These are phyloP conservation scores for Pantherophis alleghaniensis DNA, from an alignment of 2,797 vertebrate species.

Conservation along the genomic window DNA sequence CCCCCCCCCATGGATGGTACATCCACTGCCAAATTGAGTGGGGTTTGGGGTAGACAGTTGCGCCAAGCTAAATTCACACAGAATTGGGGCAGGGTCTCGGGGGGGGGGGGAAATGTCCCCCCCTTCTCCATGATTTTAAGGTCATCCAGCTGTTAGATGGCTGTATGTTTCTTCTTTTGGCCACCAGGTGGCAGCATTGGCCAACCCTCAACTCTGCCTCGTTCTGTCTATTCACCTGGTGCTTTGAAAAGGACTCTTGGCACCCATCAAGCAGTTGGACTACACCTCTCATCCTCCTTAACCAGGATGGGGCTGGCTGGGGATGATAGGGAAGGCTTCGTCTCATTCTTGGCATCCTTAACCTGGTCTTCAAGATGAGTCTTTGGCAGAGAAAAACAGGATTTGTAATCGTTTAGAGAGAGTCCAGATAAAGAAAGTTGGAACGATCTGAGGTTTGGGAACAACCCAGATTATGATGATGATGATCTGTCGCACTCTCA, in stretches of 20 bases:
- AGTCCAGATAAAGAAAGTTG: no score
- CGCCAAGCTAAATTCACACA: not conserved
- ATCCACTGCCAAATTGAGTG: not conserved
- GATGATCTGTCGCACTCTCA: no score
- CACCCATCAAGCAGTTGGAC: not conserved
- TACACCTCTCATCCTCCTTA: not conserved
- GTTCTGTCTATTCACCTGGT: not conserved
- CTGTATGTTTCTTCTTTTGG: not conserved
- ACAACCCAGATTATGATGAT: no score
- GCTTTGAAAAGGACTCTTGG: not conserved
- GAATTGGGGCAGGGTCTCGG: not conserved
- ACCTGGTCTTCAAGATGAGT: not conserved
- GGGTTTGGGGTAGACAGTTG: not conserved
- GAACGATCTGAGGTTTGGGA: no score
- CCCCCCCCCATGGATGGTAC: not conserved
- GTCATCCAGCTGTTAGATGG: not conserved
- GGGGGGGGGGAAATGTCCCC: not conserved
- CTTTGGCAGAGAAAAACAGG: no score
- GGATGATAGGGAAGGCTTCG: not conserved
- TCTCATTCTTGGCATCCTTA: not conserved
- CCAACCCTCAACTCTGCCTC: not conserved
- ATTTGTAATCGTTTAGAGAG: no score
- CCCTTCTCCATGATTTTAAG: not conserved
- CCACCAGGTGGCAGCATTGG: slow-evolving; percentile 67
- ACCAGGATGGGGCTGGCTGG: not conserved